Conservation (phyloP, 1,140 invertebrate species). For the Cotesia vestalis region DNA sequence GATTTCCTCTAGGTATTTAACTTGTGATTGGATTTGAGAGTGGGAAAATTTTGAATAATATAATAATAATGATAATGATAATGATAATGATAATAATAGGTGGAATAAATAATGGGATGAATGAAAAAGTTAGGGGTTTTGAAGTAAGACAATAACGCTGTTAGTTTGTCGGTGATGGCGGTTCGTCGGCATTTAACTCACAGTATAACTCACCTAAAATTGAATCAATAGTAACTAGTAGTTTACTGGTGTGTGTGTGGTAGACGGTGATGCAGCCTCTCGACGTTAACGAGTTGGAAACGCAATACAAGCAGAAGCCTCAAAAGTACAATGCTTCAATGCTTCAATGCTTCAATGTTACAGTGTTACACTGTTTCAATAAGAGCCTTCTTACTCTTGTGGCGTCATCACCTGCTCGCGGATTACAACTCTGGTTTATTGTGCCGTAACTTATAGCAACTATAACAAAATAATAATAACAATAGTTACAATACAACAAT, state of each 20-base stretch:
- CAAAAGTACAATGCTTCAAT: not conserved
- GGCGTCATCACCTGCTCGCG: not conserved
- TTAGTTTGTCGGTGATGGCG: not conserved
- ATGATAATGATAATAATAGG: too few relatives aligned
- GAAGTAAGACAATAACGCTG: not conserved
- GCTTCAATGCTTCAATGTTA: too few relatives aligned
- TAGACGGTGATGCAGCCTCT: too few relatives aligned
- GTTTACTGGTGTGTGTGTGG: not conserved
- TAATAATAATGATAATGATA: too few relatives aligned
- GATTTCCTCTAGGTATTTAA: too few relatives aligned
- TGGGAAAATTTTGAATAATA: too few relatives aligned
- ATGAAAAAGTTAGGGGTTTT: too few relatives aligned
- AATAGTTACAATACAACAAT: not conserved
- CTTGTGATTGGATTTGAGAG: too few relatives aligned
- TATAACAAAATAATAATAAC: not conserved
- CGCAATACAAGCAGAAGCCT: not conserved
- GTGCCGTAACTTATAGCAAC: too few relatives aligned
- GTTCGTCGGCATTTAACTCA: not conserved
- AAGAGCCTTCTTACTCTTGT: not conserved
- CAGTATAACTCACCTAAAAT: not conserved
- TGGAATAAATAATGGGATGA: too few relatives aligned
- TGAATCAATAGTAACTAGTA: conserved; percentile 5
- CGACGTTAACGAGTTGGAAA: conserved; percentile 2
- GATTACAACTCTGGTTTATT: too few relatives aligned
- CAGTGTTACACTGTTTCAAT: too few relatives aligned